These are phyloP conservation scores for Xanthia icteritia DNA, from an alignment of 2,888 invertebrate species.

Conservation along the genomic window DNA sequence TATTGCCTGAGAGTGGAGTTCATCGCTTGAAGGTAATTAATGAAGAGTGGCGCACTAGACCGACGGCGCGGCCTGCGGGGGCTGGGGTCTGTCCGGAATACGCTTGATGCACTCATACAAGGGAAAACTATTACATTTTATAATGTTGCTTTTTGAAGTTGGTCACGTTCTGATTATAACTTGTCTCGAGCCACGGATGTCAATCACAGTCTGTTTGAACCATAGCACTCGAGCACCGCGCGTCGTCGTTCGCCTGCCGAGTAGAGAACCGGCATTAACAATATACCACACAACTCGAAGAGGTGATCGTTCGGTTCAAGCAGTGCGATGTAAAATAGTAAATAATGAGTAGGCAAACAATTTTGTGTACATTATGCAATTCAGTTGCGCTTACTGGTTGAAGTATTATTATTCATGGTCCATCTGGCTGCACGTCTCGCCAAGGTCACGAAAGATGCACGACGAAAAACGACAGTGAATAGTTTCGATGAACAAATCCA, in stretches of 20 bases:
- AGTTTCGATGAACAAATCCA: too few relatives aligned
- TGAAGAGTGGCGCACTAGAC: slow-evolving; percentile 14
- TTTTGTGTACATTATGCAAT: neutral
- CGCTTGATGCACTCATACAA: neutral
- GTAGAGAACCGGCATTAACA: neutral
- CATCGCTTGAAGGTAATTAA: slow-evolving; percentile 28
- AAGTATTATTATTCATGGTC: neutral
- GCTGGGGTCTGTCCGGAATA: neutral
- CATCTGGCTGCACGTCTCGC: too few relatives aligned
- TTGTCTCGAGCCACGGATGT: neutral
- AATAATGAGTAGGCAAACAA: neutral
- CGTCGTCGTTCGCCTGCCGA: neutral
- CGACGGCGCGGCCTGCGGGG: neutral
- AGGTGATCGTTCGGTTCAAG: neutral
- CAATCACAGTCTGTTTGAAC: neutral
- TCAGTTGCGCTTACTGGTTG: neutral
- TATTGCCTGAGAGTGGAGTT: neutral
- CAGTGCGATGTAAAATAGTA: neutral
- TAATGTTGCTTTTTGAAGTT: slow-evolving; percentile 2
- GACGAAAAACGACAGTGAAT: too few relatives aligned
- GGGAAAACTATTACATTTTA: neutral
- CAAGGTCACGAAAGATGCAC: too few relatives aligned
- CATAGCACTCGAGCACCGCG: neutral
- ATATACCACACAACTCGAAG: neutral
- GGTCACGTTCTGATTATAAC: neutral